Percentiles rank a stretch among this genome's conserved stretches.
Conservation (phyloP, 1,140 invertebrate species). For the Bilobella aurantiaca region DNA sequence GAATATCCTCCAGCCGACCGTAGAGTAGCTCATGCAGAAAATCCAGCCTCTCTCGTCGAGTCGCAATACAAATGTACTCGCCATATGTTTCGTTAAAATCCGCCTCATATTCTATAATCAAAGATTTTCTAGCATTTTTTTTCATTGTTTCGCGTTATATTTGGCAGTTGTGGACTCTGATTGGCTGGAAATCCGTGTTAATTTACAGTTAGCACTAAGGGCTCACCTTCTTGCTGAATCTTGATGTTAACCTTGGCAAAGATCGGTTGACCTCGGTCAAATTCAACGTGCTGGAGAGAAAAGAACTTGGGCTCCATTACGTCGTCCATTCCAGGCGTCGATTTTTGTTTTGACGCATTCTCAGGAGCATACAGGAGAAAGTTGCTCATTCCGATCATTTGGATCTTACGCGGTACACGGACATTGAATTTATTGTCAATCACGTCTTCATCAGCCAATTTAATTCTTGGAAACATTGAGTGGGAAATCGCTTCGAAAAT, state of each 20-base stretch:
- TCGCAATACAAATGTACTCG: constrained; percentile 22
- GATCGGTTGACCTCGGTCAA: constrained; percentile 17
- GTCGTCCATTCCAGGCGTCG: not conserved
- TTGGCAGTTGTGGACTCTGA: no score
- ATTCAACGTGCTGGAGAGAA: constrained; percentile 18
- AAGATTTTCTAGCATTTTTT: not conserved
- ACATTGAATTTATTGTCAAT: constrained; percentile 10
- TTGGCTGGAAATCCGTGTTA: no score
- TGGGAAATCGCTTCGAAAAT: constrained; percentile 14
- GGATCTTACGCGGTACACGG: constrained; percentile 11
- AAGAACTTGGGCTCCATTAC: constrained; percentile 11
- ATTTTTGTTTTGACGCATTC: not conserved
- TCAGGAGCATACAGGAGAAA: constrained; percentile 17
- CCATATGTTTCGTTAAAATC: constrained; percentile 30
- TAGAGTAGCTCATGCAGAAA: constrained; percentile 11
- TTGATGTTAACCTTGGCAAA: constrained; percentile 19
- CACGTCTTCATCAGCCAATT: constrained; percentile 1
- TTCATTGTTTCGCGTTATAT: no score
- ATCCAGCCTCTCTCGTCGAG: constrained; percentile 15
- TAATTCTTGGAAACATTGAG: constrained; percentile 28
- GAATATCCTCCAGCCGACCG: constrained; percentile 18
- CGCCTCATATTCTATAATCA: not conserved
- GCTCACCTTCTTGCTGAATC: constrained; percentile 19
- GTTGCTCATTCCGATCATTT: constrained; percentile 14
- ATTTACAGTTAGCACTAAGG: no score